Evolutionary conservation across 2,113 vertebrate genomes (phyloP), one percentile per base, ranked within the genome.

Genomic region (Paradoxurus hermaphroditus): DNA sequence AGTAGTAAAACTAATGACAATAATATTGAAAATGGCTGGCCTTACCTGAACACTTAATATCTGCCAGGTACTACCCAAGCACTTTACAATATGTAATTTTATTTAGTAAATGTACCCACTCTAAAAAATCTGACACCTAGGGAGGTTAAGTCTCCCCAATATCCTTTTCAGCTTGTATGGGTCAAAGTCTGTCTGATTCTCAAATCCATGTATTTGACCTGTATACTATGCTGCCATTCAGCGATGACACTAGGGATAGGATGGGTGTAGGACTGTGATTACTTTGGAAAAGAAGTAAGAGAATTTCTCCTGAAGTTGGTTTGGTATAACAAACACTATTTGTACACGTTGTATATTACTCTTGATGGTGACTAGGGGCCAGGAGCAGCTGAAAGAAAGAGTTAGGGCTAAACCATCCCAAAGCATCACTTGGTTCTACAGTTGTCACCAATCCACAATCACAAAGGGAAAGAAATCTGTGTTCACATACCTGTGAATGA

Each of bases 231-330:
- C n/a, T 75, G 29, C 16, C 46, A 72, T 21, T 81, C 36, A 39
- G 0, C 51, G 19, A 27, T 39, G 51, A 36, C 4, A 0, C 16
- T 27, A 53, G 16, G 23, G 41, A 3, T 0, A 56, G 23, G 34
- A 65, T 34, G 21, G 44, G 7, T 31, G 18, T 13, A 31, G 31
- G 16, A 4, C 49, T 12, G 4, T 41, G 15, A 56, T 46, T 79
- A 39, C 34, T 25, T 7, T 25, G 49, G 16, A 62, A 7, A 0
- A 27, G 15, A 67, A 77, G 34, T 7, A 31, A 65, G 29, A 23
- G 4, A 73, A 31, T 1, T 18, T 14, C 49, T 88, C 12, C 16
- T 67, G 15, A 75, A 31, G 39, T 39, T 94, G 41, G 11, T 21
- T 68, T 65, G 25, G 34, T 44, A 6, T 7, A 46, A 29, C 15